Evolutionary conservation across 2,888 invertebrate genomes (phyloP).

Genomic region (Spatulosminthurus flaviceps): DNA sequence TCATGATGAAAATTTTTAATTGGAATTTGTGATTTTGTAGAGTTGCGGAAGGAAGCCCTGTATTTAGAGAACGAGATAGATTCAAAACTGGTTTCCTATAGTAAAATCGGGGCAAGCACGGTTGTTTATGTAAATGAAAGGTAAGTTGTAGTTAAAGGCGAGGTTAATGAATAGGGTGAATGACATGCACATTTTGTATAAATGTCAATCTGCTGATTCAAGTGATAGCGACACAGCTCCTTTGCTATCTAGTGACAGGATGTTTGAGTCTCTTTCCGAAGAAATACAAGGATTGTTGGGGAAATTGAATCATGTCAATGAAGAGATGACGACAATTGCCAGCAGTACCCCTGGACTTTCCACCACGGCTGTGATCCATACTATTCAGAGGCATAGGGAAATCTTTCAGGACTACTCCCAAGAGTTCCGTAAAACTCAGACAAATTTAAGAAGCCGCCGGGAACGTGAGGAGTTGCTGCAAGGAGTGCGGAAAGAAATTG

Average conservation of each 20-base stretch:
- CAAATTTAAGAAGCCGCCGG: conserved; percentile 68
- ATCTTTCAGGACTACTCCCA: conserved; percentile 93
- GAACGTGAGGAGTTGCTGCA: conserved; percentile 90
- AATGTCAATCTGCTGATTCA: conserved; percentile 64
- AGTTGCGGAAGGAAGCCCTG: conserved; percentile 90
- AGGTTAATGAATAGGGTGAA: too few relatives aligned
- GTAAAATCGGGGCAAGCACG: conserved; percentile 81
- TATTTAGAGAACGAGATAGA: conserved; percentile 96
- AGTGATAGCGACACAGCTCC: conserved; percentile 79
- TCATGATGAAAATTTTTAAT: too few relatives aligned
- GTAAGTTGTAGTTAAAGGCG: not conserved
- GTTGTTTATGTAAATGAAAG: conserved; percentile 43
- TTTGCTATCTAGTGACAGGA: conserved; percentile 79
- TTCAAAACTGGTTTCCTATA: conserved; percentile 91
- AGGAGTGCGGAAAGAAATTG: conserved; percentile 71
- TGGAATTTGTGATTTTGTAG: conserved; percentile 67
- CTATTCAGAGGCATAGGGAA: conserved; percentile 92
- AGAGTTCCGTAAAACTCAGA: conserved; percentile 74
- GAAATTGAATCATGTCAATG: conserved; percentile 79
- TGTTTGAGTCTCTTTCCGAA: conserved; percentile 90
- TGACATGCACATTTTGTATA: not conserved
- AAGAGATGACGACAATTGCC: conserved; percentile 85
- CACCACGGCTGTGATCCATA: conserved; percentile 83
- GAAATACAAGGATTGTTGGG: conserved; percentile 72
- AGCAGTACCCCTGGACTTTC: conserved; percentile 67